Percentiles rank a stretch among this genome's conserved stretches.
Conservation (phyloP, 2,888 invertebrate genomes). For the Amblyjoppa fuscipennis region DNA sequence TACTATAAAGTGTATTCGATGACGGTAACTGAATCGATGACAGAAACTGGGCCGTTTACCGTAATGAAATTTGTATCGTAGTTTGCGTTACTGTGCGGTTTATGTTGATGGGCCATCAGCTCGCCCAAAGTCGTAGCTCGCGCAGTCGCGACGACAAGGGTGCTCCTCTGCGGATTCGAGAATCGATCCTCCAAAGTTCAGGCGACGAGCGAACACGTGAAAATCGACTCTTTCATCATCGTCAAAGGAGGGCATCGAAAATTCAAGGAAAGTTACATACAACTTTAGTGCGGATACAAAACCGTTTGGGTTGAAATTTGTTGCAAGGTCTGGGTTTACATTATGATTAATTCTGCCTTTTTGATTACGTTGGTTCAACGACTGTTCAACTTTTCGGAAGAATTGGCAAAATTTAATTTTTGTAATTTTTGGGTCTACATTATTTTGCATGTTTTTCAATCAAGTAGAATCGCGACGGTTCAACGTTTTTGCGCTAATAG, state of each 20-base stretch:
- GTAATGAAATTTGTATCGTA: constrained; percentile 7
- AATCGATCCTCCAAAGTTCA: constrained; percentile 19
- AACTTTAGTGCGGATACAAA: not conserved
- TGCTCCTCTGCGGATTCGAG: not conserved
- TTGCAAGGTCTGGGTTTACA: too few relatives aligned
- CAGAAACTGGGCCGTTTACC: too few relatives aligned
- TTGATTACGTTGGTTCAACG: too few relatives aligned
- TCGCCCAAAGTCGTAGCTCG: constrained; percentile 7
- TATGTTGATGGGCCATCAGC: constrained; percentile 32
- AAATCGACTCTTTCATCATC: not conserved
- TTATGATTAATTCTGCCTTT: too few relatives aligned
- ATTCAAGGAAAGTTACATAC: not conserved
- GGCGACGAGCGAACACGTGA: not conserved
- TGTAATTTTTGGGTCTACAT: not conserved
- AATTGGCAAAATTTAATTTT: not conserved
- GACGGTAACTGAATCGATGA: too few relatives aligned
- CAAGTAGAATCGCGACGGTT: not conserved
- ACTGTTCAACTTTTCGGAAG: not conserved
- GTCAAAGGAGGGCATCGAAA: not conserved
- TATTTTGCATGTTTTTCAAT: not conserved
- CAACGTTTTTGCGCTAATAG: constrained; percentile 4
- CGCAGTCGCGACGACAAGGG: constrained; percentile 6
- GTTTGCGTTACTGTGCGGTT: not conserved
- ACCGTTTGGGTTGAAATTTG: too few relatives aligned
- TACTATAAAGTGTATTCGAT: too few relatives aligned